These are phyloP conservation scores for Prochilodus magdalenae DNA, from an alignment of 2,113 vertebrate species.

Conservation along the genomic window DNA sequence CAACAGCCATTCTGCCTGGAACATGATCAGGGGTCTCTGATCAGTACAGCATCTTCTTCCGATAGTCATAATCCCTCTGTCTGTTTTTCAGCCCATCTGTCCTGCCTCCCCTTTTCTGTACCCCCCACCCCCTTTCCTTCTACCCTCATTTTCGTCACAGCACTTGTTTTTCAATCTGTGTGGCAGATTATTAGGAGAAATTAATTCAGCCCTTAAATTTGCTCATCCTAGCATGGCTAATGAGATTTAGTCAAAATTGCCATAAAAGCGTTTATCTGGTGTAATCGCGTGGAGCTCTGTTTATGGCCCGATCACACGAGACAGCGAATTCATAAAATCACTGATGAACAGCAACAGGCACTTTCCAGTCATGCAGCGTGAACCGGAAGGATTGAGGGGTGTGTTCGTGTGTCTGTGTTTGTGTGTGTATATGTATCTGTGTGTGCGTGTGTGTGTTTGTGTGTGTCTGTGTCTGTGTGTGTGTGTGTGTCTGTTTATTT, in stretches of 20 bases:
- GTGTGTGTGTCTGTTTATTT: background rate
- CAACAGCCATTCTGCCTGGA: too few relatives aligned
- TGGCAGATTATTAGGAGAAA: constrained; percentile 31
- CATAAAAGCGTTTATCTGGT: background rate
- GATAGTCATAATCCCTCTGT: background rate
- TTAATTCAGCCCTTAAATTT: constrained; percentile 37
- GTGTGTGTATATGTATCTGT: background rate
- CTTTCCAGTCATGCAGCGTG: background rate
- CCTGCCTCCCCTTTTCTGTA: background rate
- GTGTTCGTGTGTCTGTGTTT: background rate
- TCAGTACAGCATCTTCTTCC: background rate
- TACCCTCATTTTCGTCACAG: background rate
- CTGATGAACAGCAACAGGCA: background rate
- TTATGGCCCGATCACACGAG: background rate
- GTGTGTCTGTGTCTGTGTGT: too few relatives aligned
- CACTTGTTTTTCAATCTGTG: constrained; percentile 1
- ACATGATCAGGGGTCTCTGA: too few relatives aligned
- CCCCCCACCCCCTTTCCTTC: background rate
- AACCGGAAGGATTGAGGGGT: background rate
- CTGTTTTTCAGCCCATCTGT: background rate
- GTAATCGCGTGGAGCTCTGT: background rate
- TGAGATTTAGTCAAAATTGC: constrained; percentile 4
- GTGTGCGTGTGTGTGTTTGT: background rate
- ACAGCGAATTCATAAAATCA: background rate
- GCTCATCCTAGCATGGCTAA: constrained; percentile 18